phyloP scores from a whole-genome alignment of 2,888 invertebrate species.

The Heteropelma amictum region DNA sequence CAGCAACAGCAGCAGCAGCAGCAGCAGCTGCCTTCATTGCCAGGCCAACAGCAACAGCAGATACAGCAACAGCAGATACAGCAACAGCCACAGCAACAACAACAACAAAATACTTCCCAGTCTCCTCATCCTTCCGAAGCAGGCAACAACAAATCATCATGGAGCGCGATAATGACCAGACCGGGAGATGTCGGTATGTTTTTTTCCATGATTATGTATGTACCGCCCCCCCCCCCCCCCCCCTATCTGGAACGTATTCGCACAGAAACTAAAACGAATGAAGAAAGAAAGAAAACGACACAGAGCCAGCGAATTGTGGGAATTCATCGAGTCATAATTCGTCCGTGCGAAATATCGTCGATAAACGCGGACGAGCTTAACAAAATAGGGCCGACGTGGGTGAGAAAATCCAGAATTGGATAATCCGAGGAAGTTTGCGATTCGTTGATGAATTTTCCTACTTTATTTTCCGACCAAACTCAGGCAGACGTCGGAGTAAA shows the following conservation, averaged over 20 bases:
- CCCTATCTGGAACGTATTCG: no score
- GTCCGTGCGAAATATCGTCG: neutral
- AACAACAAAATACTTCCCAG: constrained; percentile 70
- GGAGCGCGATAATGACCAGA: constrained; percentile 77
- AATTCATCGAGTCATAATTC: neutral
- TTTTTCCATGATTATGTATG: neutral
- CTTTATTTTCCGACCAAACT: neutral
- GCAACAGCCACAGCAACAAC: constrained; percentile 64
- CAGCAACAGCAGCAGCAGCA: constrained; percentile 50
- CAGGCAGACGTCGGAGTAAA: neutral
- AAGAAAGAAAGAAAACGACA: neutral
- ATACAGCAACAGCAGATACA: constrained; percentile 69
- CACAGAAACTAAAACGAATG: neutral
- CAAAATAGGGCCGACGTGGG: neutral
- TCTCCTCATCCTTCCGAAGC: constrained; percentile 71
- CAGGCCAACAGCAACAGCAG: constrained; percentile 59
- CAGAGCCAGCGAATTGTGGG: neutral
- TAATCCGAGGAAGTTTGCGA: constrained; percentile 41
- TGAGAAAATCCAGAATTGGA: constrained; percentile 39
- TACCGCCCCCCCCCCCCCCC: no score
- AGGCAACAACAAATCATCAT: constrained; percentile 75
- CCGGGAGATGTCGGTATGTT: constrained; percentile 75
- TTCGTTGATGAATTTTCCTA: neutral
- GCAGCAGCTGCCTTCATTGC: constrained; percentile 70
- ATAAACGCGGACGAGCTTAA: neutral